Percentiles rank a stretch among this genome's conserved stretches.
Conservation (phyloP, 2,113 vertebrate genomes). For the Pandion haliaetus region DNA sequence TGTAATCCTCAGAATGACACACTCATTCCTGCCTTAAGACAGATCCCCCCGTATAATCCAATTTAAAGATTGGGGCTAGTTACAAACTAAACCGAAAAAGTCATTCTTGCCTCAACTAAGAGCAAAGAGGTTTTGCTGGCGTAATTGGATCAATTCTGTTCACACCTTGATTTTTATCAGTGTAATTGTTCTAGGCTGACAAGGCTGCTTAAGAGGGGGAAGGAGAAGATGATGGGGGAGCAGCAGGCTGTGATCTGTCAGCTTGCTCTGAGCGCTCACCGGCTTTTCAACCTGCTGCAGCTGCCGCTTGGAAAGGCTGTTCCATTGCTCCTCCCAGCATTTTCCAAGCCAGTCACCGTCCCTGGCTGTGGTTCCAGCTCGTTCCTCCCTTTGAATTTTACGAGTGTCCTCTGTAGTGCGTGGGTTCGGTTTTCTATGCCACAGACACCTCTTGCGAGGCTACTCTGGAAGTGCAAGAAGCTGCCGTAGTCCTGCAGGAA, state of each 20-base stretch:
- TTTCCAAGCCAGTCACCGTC: rapidly evolving
- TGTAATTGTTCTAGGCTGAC: background rate
- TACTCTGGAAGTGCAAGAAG: background rate
- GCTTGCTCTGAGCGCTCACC: rapidly evolving
- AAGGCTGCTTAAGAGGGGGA: background rate
- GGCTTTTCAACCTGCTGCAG: background rate
- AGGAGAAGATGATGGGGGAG: background rate
- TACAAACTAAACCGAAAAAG: no score
- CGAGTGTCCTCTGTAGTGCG: rapidly evolving
- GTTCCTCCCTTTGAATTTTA: rapidly evolving
- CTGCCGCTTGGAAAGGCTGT: background rate
- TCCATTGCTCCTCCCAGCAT: background rate
- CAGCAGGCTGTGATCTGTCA: background rate
- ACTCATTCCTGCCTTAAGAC: background rate
- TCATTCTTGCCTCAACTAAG: rapidly evolving
- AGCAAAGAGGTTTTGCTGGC: background rate
- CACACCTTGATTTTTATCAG: rapidly evolving
- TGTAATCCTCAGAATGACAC: rapidly evolving
- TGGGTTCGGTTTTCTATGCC: background rate
- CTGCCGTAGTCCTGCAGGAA: background rate
- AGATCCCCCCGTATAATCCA: rapidly evolving
- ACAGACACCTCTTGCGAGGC: rapidly evolving
- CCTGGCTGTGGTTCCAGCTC: background rate
- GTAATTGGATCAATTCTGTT: rapidly evolving
- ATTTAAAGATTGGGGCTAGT: rapidly evolving